Evolutionary conservation across 2,113 vertebrate species (phyloP).

Genomic region (Oreochromis tanganicae): DNA sequence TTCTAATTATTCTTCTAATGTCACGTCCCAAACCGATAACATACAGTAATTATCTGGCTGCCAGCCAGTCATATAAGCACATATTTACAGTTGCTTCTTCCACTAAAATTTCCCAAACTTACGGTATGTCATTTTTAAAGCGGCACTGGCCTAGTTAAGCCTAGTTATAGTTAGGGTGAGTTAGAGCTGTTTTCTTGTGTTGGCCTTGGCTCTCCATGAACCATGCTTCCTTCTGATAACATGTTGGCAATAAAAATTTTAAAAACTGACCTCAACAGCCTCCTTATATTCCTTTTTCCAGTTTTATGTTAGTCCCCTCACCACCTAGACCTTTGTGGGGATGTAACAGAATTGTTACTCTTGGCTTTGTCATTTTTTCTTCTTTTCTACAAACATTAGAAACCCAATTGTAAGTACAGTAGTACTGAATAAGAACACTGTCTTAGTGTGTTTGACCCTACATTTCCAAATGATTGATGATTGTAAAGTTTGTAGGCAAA

Average conservation of each 20-base stretch:
- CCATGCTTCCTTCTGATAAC: not conserved
- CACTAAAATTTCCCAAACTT: not conserved
- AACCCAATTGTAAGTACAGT: not conserved
- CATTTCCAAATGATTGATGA: not conserved
- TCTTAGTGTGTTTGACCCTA: not conserved
- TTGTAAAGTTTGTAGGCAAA: not conserved
- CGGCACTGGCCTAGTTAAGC: not conserved
- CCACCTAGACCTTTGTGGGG: not conserved
- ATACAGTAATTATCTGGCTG: not conserved
- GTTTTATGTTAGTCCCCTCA: not conserved
- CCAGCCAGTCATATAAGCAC: not conserved
- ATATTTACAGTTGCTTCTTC: not conserved
- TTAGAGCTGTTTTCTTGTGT: not conserved
- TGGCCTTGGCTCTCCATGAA: not conserved
- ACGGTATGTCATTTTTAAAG: not conserved
- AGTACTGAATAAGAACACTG: not conserved
- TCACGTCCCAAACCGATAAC: fast-evolving
- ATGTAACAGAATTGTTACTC: not conserved
- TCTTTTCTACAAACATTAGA: not conserved
- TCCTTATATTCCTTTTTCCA: not conserved
- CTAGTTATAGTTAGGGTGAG: not conserved
- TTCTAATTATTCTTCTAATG: not conserved
- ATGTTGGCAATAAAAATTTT: not conserved
- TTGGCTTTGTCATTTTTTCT: not conserved
- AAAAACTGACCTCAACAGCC: not conserved